Base-by-base conservation (phyloP, 2,113 vertebrate species). In the Lampris megalopsis region DNA sequence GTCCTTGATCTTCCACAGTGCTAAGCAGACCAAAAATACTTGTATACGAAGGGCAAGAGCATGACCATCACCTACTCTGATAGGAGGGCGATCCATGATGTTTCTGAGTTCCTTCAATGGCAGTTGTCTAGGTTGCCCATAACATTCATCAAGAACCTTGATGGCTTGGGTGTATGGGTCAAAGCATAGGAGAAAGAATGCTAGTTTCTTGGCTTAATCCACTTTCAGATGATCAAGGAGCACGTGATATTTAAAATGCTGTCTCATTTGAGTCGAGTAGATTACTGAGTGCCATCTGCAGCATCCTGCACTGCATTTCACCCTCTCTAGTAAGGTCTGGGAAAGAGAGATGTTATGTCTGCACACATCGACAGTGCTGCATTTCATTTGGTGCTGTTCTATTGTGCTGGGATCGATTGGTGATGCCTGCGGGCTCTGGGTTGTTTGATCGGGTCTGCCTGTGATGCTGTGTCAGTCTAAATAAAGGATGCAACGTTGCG, bases 81-180 rank as follows among this genome's bases (percentile, higher is more conserved):
- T 57, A 35, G 35, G 24, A 8, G 56, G n/a, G 6, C 35, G n/a
- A 35, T 57, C 56, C n/a, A 57, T 57, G 8, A 57, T 35, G 35
- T 37, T 57, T 9, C 56, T 57, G n/a, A 57, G 56, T 35, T 57
- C 24, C 35, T 37, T 57, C 35, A 57, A 57, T 4, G 56, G 24
- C n/a, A 57, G 56, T 37, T 57, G 56, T 37, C 56, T 57, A 36
- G 56, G 56, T 57, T 57, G 56, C n/a, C 56, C 56, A 57, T 57
- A 57, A 57, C 56, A 35, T 37, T 57, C 24, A 36, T 35, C 56
- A 36, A 57, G 56, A 37, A 35, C 56, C n/a, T 4, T 37, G 35
- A 57, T 7, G 6, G 56, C 56, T 57, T 57, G 56, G 35, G 56
- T 57, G 56, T 36, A 57, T 2, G 35, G 56, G 56, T 57, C 56